A percentile compares a stretch with the other conserved stretches of the same genome.
phyloP scores from a whole-genome alignment of 1,140 invertebrate species.

The Ectropis grisescens region DNA sequence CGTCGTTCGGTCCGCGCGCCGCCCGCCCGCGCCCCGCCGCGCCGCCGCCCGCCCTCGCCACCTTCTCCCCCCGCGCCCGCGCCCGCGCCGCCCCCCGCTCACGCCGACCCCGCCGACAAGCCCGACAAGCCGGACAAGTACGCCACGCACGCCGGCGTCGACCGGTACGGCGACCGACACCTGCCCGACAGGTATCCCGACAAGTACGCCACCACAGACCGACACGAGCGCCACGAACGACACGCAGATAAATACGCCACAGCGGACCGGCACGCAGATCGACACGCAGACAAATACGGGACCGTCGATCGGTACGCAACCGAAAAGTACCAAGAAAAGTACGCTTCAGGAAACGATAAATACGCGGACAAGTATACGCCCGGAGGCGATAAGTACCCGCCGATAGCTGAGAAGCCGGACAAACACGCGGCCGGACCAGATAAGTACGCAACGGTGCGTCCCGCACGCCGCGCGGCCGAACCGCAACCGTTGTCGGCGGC shows the following conservation, averaged over 20 bases:
- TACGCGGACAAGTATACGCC: too few species aligned
- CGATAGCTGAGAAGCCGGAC: too few species aligned
- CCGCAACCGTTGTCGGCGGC: conserved; percentile 56
- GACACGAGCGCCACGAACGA: too few species aligned
- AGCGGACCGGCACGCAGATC: conserved; percentile 33
- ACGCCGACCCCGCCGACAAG: conserved; percentile 9
- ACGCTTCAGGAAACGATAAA: too few species aligned
- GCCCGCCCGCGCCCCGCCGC: conserved; percentile 58
- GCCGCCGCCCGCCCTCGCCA: conserved; percentile 42
- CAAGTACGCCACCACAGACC: too few species aligned
- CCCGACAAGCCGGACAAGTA: conserved; percentile 2
- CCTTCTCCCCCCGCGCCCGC: conserved; percentile 24
- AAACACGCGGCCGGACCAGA: conserved; percentile 11
- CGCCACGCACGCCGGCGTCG: too few species aligned
- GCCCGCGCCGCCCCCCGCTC: conserved; percentile 7
- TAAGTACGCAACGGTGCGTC: conserved; percentile 58
- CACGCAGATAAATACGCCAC: conserved; percentile 55
- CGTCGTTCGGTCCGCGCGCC: conserved; percentile 73
- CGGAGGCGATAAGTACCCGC: too few species aligned
- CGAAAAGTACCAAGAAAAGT: too few species aligned
- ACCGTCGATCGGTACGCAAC: too few species aligned
- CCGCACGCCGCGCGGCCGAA: conserved; percentile 39
- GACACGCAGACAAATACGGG: conserved; percentile 12
- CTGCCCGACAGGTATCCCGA: too few species aligned
- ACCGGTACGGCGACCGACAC: too few species aligned